These are phyloP conservation scores for Slavum lentiscoides DNA, from an alignment of 2,888 invertebrate genomes.

Conservation along the genomic window DNA sequence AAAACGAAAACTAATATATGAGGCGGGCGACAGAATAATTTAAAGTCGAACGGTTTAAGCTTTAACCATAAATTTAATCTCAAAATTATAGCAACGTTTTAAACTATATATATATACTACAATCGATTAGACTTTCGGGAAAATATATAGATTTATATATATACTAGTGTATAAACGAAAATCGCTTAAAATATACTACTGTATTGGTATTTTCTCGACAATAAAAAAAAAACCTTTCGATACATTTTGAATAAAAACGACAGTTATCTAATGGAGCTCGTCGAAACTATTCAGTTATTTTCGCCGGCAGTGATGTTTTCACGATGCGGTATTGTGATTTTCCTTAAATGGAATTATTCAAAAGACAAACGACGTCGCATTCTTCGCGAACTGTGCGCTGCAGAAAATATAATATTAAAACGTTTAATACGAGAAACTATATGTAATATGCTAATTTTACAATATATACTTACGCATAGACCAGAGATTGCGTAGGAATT, in stretches of 20 bases:
- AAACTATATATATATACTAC: no score
- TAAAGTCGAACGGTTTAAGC: no score
- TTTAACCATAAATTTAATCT: no score
- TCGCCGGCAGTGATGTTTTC: background rate
- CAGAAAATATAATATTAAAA: background rate
- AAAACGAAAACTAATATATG: no score
- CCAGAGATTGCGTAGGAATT: constrained; percentile 3
- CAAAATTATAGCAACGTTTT: no score
- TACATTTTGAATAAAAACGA: constrained; percentile 7
- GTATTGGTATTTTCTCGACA: background rate
- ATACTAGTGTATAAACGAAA: background rate
- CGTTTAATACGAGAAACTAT: background rate
- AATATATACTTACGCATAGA: background rate
- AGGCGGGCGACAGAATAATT: no score
- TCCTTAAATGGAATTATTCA: constrained; percentile 32
- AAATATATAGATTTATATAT: background rate
- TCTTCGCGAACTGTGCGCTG: background rate
- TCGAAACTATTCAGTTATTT: constrained; percentile 9
- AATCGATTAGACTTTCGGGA: background rate
- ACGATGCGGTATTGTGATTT: background rate
- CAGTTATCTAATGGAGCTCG: constrained; percentile 14
- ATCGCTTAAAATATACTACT: background rate
- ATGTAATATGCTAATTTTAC: background rate
- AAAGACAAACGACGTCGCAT: constrained; percentile 1
- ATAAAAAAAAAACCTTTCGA: constrained; percentile 24